Percentiles rank a stretch among this genome's conserved stretches.
Evolutionary conservation across 1,140 invertebrate species (phyloP).

Genomic region (honey bee (Apis mellifera)): DNA sequence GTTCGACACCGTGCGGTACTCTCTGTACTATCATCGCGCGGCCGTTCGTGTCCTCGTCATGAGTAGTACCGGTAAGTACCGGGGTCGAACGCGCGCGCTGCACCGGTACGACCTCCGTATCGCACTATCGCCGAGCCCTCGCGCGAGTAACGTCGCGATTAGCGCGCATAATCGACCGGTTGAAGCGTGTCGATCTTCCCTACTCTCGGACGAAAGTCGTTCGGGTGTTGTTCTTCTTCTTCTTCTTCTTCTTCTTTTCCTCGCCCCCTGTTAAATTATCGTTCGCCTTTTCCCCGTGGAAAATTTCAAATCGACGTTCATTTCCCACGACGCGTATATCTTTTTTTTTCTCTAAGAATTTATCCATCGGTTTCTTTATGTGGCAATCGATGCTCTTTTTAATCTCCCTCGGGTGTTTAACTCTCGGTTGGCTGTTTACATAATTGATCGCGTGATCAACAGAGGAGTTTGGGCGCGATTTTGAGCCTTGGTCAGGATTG

Average conservation of each 20-base stretch:
- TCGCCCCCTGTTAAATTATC: too few relatives aligned
- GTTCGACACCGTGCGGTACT: conserved; percentile 63
- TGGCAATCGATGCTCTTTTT: not conserved
- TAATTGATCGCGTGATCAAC: not conserved
- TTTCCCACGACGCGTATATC: not conserved
- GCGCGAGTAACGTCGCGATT: conserved; percentile 51
- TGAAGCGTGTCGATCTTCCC: not conserved
- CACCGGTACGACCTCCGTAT: conserved; percentile 68
- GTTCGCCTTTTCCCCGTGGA: not conserved
- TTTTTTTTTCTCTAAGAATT: not conserved
- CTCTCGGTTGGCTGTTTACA: not conserved
- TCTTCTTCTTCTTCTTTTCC: not conserved
- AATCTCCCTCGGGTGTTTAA: not conserved
- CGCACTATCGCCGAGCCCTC: conserved; percentile 51
- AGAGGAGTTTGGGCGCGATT: conserved; percentile 5
- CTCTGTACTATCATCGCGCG: conserved; percentile 63
- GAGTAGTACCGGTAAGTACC: conserved; percentile 57
- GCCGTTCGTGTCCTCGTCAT: conserved; percentile 58
- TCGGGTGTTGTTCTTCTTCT: not conserved
- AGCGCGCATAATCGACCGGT: conserved; percentile 50
- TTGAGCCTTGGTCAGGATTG: not conserved
- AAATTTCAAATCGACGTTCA: not conserved
- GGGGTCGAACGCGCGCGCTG: conserved; percentile 52
- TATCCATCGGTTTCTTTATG: not conserved
- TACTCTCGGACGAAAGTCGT: not conserved